Base-by-base conservation (phyloP, 2,888 invertebrate genomes). In the Thelaira solivaga region DNA sequence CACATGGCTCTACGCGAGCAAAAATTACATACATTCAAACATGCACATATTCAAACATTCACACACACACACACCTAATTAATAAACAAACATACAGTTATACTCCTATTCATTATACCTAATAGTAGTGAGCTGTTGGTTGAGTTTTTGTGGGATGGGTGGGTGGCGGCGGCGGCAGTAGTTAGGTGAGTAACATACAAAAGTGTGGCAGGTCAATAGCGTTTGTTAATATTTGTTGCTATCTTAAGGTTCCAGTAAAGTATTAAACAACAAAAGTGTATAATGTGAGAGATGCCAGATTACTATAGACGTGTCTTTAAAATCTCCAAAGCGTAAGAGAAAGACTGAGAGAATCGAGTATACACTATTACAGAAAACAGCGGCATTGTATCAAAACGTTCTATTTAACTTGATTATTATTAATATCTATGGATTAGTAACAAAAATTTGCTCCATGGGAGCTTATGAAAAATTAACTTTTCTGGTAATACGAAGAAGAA, bases 181-280 rank as follows among this genome's bases (percentile, higher is more conserved):
- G 36, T 39, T 64, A n/a, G 39, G 43, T 64, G 16, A 45, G 31
- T 41, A 61, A 53, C 59, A 49, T 31, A 65, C 59, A 69, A 78
- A 69, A 78, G 78, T 78, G 78, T 53, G 78, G 78, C 78, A 78
- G 78, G 78, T 78, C 78, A 78, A 78, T 74, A 78, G 69, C 73
- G 78, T 78, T 62, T 69, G 51, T 69, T 74, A 69, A 69, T 65
- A 78, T 78, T 73, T 64, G 73, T 73, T 59, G 77, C 68, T 73
- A 64, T 39, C 68, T 69, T 74, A 68, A 64, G 47, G 47, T 62
- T 49, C 16, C 43, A 65, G 64, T 59, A 34, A 65, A 59, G 13
- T 61, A 61, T 59, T 22, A 69, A 59, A 18, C 26, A 59, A 18
- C 26, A 47, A 36, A 49, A 59, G 34, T 49, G 36, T 55, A 6